Evolutionary conservation across 2,113 vertebrate species (phyloP).

Genomic region (Lepus timidus): DNA sequence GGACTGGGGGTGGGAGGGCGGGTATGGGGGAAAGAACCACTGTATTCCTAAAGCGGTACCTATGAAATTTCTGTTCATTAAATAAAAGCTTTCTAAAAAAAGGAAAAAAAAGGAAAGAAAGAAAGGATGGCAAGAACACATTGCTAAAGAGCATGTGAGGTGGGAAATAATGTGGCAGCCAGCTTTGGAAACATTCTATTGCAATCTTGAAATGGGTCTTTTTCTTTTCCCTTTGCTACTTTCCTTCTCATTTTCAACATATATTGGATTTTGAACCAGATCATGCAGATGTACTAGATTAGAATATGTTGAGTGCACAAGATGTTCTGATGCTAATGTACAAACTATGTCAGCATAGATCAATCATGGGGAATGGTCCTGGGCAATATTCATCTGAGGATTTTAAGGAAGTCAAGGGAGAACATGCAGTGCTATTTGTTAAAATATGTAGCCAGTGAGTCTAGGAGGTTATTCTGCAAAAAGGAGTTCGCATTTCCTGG

Average conservation of each 20-base stretch:
- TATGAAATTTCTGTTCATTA: too few species aligned
- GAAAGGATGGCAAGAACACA: not conserved
- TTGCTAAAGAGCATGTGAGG: not conserved
- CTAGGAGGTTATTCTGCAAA: constrained; percentile 18
- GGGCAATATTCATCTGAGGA: constrained; percentile 4
- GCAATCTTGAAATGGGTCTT: not conserved
- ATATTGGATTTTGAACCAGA: constrained; percentile 26
- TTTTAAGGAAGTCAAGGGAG: constrained; percentile 26
- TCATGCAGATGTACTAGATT: not conserved
- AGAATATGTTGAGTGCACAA: constrained; percentile 13
- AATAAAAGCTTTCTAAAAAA: too few species aligned
- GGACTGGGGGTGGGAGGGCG: too few species aligned
- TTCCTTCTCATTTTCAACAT: not conserved
- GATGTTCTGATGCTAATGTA: constrained; percentile 49
- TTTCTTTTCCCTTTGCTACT: not conserved
- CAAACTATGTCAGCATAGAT: not conserved
- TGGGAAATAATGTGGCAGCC: not conserved
- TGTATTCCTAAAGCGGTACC: too few species aligned
- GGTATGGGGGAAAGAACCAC: too few species aligned
- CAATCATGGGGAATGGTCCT: not conserved
- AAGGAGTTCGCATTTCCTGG: constrained; percentile 1
- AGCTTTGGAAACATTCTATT: not conserved
- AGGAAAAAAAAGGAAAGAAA: too few species aligned
- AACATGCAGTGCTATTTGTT: constrained; percentile 9
- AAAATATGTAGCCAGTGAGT: not conserved